A percentile compares a stretch with the other conserved stretches of the same genome.
These are phyloP conservation scores for Sternotherus odoratus DNA, from an alignment of 2,797 vertebrate genomes.

Conservation along the genomic window DNA sequence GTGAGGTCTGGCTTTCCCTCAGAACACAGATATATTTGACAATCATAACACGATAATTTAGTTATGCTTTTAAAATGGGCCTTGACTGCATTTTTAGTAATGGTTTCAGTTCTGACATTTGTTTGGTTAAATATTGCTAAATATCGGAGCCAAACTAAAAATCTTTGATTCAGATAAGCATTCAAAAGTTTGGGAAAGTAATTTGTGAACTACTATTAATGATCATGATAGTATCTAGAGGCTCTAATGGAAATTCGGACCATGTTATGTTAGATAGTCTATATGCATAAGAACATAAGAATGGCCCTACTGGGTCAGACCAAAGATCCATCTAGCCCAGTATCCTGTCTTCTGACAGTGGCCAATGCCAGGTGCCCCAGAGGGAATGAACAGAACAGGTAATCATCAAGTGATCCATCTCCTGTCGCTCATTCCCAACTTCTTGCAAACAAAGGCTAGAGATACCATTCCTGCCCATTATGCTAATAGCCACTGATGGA, in stretches of 20 bases:
- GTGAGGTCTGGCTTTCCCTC: slow-evolving; percentile 45
- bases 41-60: slow-evolving; percentile 6
- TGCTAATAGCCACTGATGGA: too few species aligned
- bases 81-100: background rate
- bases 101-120: slow-evolving; percentile 39
- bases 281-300: too few species aligned
- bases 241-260: background rate
- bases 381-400: too few species aligned
- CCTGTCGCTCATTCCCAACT: too few species aligned
- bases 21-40: slow-evolving; percentile 47
- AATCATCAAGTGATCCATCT: too few species aligned
- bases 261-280: too few species aligned
- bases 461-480: too few species aligned
- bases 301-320: too few species aligned
- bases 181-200: background rate
- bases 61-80: slow-evolving; percentile 46
- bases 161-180: background rate
- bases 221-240: background rate
- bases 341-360: too few species aligned
- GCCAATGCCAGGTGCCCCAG: too few species aligned
- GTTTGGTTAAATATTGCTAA: slow-evolving; percentile 56
- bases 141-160: slow-evolving; percentile 15
- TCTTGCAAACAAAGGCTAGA: too few species aligned
- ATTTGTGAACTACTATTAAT: background rate
- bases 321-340: too few species aligned